Evolutionary conservation across 2,113 vertebrate genomes (phyloP).

Genomic region (Coptodon rendalli): DNA sequence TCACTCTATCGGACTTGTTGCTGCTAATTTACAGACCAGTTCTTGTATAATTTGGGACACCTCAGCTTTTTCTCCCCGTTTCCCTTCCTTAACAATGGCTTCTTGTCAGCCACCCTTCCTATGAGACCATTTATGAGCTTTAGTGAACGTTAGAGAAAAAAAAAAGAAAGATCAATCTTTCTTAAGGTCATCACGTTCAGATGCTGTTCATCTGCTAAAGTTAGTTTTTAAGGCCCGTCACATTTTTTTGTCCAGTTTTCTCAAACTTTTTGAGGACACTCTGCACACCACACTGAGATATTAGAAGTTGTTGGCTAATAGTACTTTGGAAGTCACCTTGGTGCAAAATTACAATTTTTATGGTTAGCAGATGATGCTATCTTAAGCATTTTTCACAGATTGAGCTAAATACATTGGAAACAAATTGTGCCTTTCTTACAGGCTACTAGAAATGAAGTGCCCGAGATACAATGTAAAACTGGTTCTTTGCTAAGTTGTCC

Average conservation of each 20-base stretch:
- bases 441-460: background rate
- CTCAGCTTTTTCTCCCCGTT: background rate
- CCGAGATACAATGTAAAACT: background rate
- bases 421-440: background rate
- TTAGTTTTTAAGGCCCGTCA: background rate
- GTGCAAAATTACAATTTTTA: rapidly evolving
- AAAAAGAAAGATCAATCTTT: too few species aligned
- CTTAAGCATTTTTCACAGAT: background rate
- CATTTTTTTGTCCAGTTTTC: background rate
- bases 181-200: too few species aligned
- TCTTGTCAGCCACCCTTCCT: background rate
- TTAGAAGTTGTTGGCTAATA: background rate
- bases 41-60: background rate
- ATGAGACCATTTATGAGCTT: background rate
- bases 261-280: background rate
- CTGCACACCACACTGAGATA: background rate
- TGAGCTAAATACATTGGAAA: background rate
- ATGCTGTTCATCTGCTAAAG: background rate
- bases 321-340: background rate
- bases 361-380: background rate
- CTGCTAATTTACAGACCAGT: background rate
- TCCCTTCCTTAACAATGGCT: background rate
- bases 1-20: too few species aligned
- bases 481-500: background rate
- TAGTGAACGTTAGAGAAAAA: background rate